These are phyloP conservation scores for Drosophila seclusa DNA, from an alignment of 2,888 invertebrate genomes.

Conservation along the genomic window DNA sequence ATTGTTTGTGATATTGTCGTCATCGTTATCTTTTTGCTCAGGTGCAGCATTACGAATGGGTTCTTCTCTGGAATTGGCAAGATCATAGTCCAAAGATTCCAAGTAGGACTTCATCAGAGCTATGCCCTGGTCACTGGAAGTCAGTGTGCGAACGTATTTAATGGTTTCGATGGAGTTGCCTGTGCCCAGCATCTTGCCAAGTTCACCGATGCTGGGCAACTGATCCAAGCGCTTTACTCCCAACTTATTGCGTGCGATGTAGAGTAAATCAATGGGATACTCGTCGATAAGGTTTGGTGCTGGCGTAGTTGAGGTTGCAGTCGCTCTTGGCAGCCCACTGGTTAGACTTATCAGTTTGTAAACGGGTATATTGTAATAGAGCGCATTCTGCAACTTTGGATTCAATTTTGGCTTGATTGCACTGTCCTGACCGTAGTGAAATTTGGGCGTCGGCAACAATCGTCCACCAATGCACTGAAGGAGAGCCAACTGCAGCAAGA, in stretches of 20 bases:
- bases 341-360: slow-evolving; percentile 64
- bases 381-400: slow-evolving; percentile 56
- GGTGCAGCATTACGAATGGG: slow-evolving; percentile 7
- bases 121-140: slow-evolving; percentile 75
- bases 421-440: slow-evolving; percentile 69
- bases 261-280: slow-evolving; percentile 78
- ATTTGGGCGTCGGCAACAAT: slow-evolving; percentile 47
- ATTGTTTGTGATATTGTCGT: slow-evolving; percentile 45
- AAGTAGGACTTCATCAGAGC: slow-evolving; percentile 78
- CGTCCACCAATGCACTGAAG: slow-evolving; percentile 48
- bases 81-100: slow-evolving; percentile 72
- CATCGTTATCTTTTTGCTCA: slow-evolving; percentile 22
- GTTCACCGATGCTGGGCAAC: slow-evolving; percentile 75
- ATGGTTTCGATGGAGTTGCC: slow-evolving; percentile 73
- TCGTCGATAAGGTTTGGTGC: slow-evolving; percentile 39
- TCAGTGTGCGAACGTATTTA: slow-evolving; percentile 72
- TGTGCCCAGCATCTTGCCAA: slow-evolving; percentile 79
- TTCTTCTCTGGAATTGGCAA: slow-evolving; percentile 22
- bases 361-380: slow-evolving; percentile 62
- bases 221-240: slow-evolving; percentile 72
- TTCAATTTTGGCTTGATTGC: slow-evolving; percentile 32
- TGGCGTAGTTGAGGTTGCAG: slow-evolving; percentile 32
- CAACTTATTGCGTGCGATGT: slow-evolving; percentile 75
- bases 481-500: slow-evolving; percentile 49
- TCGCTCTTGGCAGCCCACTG: background rate